Evolutionary conservation across 2,113 vertebrate genomes (phyloP).

Genomic region (Charina bottae): DNA sequence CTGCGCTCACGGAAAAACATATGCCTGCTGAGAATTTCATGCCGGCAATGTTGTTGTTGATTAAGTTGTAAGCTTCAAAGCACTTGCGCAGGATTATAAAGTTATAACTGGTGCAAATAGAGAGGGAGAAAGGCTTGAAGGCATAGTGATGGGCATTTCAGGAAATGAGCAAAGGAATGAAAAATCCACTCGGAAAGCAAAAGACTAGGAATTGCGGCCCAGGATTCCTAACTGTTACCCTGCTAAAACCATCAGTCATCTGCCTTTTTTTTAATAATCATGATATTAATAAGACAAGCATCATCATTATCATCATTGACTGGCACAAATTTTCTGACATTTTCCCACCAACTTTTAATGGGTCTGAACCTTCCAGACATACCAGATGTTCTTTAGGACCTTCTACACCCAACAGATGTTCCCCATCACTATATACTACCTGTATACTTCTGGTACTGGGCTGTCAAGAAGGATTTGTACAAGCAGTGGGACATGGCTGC

Average conservation of each 20-base stretch:
- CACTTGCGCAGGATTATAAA: constrained; percentile 25
- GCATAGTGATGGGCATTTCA: not conserved
- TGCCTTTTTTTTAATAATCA: not conserved
- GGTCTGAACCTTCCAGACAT: no score
- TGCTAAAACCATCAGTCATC: not conserved
- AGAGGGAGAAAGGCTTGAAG: not conserved
- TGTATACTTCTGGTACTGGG: no score
- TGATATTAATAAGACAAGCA: no score
- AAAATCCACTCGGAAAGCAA: not conserved
- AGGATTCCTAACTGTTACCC: not conserved
- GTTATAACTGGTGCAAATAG: not conserved
- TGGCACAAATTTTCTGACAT: no score
- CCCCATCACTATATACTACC: no score
- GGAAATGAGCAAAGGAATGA: not conserved
- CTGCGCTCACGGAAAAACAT: not conserved
- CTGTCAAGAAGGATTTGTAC: no score
- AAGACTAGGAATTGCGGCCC: not conserved
- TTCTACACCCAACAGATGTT: no score
- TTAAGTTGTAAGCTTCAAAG: constrained; percentile 36
- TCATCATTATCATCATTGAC: no score
- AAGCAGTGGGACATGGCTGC: no score
- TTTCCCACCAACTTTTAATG: no score
- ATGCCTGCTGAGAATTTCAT: constrained; percentile 1
- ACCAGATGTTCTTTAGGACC: no score
- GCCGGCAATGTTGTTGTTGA: constrained; percentile 20